Base-by-base conservation (phyloP, 53 echinoderm and acorn worm species). In the Mesocentrotus franciscanus region DNA sequence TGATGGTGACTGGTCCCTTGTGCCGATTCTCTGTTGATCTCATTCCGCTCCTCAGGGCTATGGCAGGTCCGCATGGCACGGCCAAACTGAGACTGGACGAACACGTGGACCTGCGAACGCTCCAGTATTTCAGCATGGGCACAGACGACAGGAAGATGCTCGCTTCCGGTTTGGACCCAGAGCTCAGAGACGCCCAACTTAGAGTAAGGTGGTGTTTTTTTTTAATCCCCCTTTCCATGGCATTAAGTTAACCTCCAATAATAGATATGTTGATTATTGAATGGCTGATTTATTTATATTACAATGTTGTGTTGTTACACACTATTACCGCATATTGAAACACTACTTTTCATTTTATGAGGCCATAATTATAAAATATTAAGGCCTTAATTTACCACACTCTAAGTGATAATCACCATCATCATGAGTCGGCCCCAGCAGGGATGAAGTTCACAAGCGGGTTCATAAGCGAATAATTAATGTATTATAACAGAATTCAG, bases 1-100 rank as follows among this genome's bases (percentile, higher is more conserved):
- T 98, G 76, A 87, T 97, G 97, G 96, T 94, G 11, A 98, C 99
- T 0, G 99, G 99, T 13, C 99, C 99, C 20, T 95, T 98, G 94
- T 97, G 97, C 84, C 96, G 99, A 36, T 98, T 95, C 91, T 97
- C 97, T 7, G 95, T 96, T 17, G 99, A 98, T 78, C 93, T 98
- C 14, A 95, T 97, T 59, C 99, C 99, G 0, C 90, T 97, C 84
- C 85, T 98, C 34, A 96, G 96, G 58, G 92, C 97, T 76, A 98
- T 98, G 99, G 99, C 99, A 0, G 99, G 99, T 1, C 96, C 95
- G 22, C 96, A 97, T 60, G 97, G 97, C 26, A 39, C 96, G 13
- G 95, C 96, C 66, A 97, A 98, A 90, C 95, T 98, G 13, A 79
- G 91, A 27, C 92, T 98, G 83, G 99, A 97, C 92, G 93, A 89